Evolutionary conservation across 2,113 vertebrate genomes (phyloP), one percentile per base, ranked within the genome.

Genomic region (Columba livia): DNA sequence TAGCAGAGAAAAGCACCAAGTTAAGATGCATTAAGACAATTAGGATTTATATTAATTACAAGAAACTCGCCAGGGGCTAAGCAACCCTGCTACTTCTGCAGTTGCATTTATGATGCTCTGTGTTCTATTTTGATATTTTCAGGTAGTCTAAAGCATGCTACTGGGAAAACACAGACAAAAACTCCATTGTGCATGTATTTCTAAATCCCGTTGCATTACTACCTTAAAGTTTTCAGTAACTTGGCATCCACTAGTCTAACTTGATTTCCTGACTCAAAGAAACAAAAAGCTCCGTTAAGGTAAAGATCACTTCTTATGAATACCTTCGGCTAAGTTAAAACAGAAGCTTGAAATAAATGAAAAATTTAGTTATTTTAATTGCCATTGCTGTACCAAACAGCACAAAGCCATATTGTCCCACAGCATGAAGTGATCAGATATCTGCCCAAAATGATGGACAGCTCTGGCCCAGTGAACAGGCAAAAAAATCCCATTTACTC

Each of bases 401-500:
- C 95, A 96, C 92, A 97, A 96, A 98, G 97, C 98, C 98, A 98
- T 98, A 98, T 97, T 98, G 98, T 98, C 94, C 98, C 98, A 94
- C 98, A 98, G 98, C 98, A 97, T 97, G 98, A 96, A 98, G 96
- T 95, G 97, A 98, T 98, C 98, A 98, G 98, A 98, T 97, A 98
- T 97, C 97, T 98, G 98, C 97, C 98, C 94, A 95, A 96, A 97
- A 98, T 99, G 98, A 99, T 98, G 98, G 98, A 98, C 98, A 98
- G 98, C 97, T 97, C 96, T 96, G 97, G 98, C 97, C 98, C 94
- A 97, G 93, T 97, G 97, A 98, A 97, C 97, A 98, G 97, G 97
- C 93, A 96, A 97, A 98, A 97, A 98, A 98, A 98, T 97, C 98
- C 98, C 98, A 98, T 99, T 99, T 99, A 97, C 97, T 98, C 93